Conservation (phyloP, 1,140 invertebrate genomes). For the Drosophila biarmipes region DNA sequence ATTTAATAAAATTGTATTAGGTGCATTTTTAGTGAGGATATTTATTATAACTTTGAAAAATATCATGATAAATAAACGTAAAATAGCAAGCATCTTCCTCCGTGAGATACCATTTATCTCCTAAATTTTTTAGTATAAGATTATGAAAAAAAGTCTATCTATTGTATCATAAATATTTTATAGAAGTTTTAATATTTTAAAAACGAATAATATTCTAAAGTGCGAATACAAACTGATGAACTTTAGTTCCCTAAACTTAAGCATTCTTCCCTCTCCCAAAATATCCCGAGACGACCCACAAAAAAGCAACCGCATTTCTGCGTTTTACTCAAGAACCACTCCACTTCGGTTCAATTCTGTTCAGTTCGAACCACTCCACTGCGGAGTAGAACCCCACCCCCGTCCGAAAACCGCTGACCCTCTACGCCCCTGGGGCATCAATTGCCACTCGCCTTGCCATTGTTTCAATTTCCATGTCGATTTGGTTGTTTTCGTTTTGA, state of each 20-base stretch:
- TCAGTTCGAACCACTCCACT: conserved; percentile 26
- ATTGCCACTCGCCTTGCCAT: conserved; percentile 61
- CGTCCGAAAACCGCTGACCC: conserved; percentile 1
- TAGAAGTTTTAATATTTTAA: too few relatives aligned
- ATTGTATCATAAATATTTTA: too few relatives aligned
- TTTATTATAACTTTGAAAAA: too few relatives aligned
- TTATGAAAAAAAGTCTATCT: too few relatives aligned
- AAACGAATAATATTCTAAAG: too few relatives aligned
- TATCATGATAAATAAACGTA: too few relatives aligned
- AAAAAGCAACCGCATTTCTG: conserved; percentile 74
- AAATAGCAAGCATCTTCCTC: too few relatives aligned
- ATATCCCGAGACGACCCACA: conserved; percentile 25
- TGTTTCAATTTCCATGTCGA: conserved; percentile 78
- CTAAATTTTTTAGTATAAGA: too few relatives aligned
- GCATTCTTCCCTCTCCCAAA: background rate
- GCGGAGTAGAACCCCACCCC: background rate
- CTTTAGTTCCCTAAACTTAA: background rate
- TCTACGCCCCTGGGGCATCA: conserved; percentile 16
- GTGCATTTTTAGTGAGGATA: too few relatives aligned
- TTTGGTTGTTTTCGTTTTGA: conserved; percentile 71
- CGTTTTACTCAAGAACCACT: conserved; percentile 68
- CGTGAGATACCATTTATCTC: too few relatives aligned
- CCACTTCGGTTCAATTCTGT: conserved; percentile 20
- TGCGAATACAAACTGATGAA: background rate
- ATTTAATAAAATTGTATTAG: too few relatives aligned